phyloP scores from a whole-genome alignment of 2,888 invertebrate species.

The Ophion ellenae region DNA sequence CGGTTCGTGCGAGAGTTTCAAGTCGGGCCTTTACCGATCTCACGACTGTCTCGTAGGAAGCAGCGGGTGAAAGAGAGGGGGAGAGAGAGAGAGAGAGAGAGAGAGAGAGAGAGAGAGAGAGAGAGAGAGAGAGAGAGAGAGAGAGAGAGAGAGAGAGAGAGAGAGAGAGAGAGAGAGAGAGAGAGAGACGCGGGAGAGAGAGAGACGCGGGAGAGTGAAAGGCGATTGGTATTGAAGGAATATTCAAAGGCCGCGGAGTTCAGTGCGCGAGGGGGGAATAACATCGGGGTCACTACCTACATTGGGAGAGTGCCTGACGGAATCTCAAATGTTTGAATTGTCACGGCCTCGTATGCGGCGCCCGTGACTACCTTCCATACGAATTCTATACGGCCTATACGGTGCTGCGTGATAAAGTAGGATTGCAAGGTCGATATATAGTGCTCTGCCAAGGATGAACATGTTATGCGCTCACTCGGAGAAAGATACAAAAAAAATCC shows the following conservation, averaged over 20 bases:
- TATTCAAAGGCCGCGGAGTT: constrained; percentile 41
- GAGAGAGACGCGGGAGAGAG: neutral
- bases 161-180: too few species aligned
- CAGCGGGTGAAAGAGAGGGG: too few species aligned
- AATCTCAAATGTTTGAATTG: constrained; percentile 43
- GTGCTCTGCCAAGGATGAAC: constrained; percentile 1
- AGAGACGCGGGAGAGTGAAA: constrained; percentile 32
- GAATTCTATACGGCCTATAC: constrained; percentile 23
- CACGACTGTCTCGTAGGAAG: constrained; percentile 2
- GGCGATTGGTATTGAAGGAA: constrained; percentile 46
- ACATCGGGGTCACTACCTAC: constrained; percentile 48
- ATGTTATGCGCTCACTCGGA: neutral
- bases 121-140: neutral
- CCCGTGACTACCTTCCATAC: constrained; percentile 4
- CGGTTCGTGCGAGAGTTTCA: constrained; percentile 18
- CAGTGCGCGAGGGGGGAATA: constrained; percentile 8
- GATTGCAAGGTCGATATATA: constrained; percentile 29
- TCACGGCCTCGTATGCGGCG: constrained; percentile 35
- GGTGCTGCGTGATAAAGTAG: neutral
- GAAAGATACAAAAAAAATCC: neutral
- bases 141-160: neutral
- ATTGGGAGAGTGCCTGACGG: constrained; percentile 36
- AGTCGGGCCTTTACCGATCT: constrained; percentile 3
- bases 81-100: too few species aligned
- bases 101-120: too few species aligned